These are phyloP conservation scores for Sarcophilus harrisii DNA, from an alignment of 2,797 vertebrate genomes.

Conservation along the genomic window DNA sequence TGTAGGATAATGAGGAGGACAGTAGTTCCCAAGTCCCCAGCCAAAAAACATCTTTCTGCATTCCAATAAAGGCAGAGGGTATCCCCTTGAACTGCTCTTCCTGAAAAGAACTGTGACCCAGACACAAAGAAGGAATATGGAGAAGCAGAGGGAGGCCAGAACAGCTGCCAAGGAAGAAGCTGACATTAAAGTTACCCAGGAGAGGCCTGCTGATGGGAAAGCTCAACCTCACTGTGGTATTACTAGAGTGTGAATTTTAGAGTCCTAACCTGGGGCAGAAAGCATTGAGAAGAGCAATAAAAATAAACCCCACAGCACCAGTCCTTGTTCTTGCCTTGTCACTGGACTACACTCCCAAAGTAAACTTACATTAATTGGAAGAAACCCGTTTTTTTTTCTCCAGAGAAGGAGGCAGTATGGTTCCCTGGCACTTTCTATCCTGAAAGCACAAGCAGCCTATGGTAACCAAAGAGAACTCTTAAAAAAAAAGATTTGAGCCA, in stretches of 20 bases:
- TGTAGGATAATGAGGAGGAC: neutral
- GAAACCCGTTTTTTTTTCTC: slow-evolving; percentile 41
- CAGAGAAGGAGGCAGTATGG: slow-evolving; percentile 41
- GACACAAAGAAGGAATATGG: neutral
- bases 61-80: neutral
- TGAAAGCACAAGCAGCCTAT: slow-evolving; percentile 3
- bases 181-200: neutral
- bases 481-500: neutral
- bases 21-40: neutral
- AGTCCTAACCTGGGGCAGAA: slow-evolving; percentile 22
- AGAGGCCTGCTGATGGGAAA: slow-evolving; percentile 58
- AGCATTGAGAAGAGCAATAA: slow-evolving; percentile 1
- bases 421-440: slow-evolving; percentile 19
- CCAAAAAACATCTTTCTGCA: neutral
- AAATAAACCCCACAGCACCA: neutral
- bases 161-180: neutral
- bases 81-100: neutral
- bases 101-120: slow-evolving; percentile 18
- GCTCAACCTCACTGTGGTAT: neutral
- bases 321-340: neutral
- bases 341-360: slow-evolving; percentile 24
- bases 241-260: neutral
- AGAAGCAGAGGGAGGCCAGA: slow-evolving; percentile 5
- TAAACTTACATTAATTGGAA: slow-evolving; percentile 9
- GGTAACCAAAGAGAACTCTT: slow-evolving; percentile 20